These are phyloP conservation scores for Euplexia lucipara DNA, from an alignment of 2,888 invertebrate species.

Conservation along the genomic window DNA sequence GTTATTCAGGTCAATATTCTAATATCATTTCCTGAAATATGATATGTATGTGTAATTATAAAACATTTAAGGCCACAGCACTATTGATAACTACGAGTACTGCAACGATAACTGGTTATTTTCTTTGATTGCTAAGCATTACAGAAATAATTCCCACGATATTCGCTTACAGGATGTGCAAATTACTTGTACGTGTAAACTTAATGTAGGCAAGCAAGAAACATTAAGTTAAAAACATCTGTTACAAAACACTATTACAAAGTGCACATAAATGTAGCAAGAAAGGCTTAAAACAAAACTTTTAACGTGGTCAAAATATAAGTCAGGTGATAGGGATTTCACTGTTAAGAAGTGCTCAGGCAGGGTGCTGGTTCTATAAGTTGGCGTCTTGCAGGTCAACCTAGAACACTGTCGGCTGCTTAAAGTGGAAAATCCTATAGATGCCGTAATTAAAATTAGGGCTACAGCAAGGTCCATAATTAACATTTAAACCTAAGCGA, in stretches of 20 bases:
- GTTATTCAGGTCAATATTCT: constrained; percentile 48
- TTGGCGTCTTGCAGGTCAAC: too few relatives aligned
- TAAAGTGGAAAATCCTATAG: too few relatives aligned
- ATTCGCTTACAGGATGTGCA: constrained; percentile 42
- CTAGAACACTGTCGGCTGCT: too few relatives aligned
- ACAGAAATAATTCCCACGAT: constrained; percentile 46
- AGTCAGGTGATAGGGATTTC: background rate
- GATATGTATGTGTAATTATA: constrained; percentile 40
- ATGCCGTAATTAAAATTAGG: too few relatives aligned
- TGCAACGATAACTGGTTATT: constrained; percentile 40
- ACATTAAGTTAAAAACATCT: constrained; percentile 19
- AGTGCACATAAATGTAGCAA: constrained; percentile 20
- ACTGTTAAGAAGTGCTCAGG: too few relatives aligned
- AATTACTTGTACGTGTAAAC: constrained; percentile 32
- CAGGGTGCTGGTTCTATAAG: too few relatives aligned
- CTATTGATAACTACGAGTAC: constrained; percentile 29
- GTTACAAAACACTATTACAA: constrained; percentile 19
- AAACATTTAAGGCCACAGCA: constrained; percentile 25
- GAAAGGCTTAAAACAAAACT: background rate
- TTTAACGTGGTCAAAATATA: background rate
- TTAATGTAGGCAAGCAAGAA: constrained; percentile 11
- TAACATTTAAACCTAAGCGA: too few relatives aligned
- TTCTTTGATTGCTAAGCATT: constrained; percentile 38
- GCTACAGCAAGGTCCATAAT: too few relatives aligned
- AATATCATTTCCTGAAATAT: constrained; percentile 43